Percentiles rank a stretch among this genome's conserved stretches.
These are phyloP conservation scores for Monochamus alternatus DNA, from an alignment of 2,888 invertebrate genomes.

Conservation along the genomic window DNA sequence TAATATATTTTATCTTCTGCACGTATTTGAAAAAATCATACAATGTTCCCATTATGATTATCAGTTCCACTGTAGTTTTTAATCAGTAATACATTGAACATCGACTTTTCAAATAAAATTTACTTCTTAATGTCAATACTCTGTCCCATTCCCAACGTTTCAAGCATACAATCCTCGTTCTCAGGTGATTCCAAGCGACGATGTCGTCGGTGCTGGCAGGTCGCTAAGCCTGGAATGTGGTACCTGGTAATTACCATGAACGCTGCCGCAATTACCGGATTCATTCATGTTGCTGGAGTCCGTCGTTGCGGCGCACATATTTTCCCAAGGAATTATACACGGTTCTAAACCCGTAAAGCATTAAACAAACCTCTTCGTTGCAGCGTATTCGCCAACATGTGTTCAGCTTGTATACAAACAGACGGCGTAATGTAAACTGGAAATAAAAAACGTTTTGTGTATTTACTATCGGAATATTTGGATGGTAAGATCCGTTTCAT, in stretches of 20 bases:
- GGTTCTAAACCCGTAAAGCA: background rate
- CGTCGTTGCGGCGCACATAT: conserved; percentile 13
- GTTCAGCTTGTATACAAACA: background rate
- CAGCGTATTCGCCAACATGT: background rate
- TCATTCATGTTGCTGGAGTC: conserved; percentile 7
- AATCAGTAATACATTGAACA: no score
- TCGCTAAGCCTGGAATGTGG: conserved; percentile 22
- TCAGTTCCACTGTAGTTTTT: no score
- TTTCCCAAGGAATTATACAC: conserved; percentile 6
- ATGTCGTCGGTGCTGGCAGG: background rate
- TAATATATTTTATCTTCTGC: no score
- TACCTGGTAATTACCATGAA: conserved; percentile 23
- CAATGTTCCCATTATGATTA: no score
- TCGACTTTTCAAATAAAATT: no score
- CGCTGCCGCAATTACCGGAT: conserved; percentile 22
- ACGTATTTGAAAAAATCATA: no score
- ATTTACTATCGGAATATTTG: background rate
- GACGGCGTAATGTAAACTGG: conserved; percentile 6
- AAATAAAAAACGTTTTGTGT: background rate
- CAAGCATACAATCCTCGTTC: background rate
- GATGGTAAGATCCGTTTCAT: background rate
- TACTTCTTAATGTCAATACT: no score
- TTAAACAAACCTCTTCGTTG: background rate
- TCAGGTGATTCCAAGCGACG: conserved; percentile 4
- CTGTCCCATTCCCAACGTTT: background rate